phyloP scores from a whole-genome alignment of 2,797 vertebrate genomes.

The Serranus cabrilla region DNA sequence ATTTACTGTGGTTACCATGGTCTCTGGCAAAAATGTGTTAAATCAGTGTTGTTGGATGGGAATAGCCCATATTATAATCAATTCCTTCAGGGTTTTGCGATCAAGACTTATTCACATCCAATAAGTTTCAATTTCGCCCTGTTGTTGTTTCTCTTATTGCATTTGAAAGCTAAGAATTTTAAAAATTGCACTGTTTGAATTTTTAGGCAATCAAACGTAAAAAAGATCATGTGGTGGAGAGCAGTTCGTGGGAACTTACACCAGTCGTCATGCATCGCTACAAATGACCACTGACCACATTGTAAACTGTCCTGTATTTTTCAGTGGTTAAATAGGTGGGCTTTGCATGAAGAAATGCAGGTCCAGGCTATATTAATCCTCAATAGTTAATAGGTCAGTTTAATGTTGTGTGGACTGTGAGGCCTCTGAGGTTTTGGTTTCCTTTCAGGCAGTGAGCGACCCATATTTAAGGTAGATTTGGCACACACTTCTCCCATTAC shows the following conservation, averaged over 20 bases:
- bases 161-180: neutral
- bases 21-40: slow-evolving; percentile 24
- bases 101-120: neutral
- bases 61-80: slow-evolving; percentile 12
- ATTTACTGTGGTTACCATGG: slow-evolving; percentile 28
- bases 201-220: neutral
- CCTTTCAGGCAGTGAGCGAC: slow-evolving; percentile 27
- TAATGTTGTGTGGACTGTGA: slow-evolving; percentile 12
- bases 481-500: slow-evolving; percentile 66
- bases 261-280: neutral
- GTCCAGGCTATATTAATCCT: slow-evolving; percentile 2
- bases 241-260: slow-evolving; percentile 1
- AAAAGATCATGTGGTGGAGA: neutral
- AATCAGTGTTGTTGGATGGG: slow-evolving; percentile 11
- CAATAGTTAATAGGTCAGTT: slow-evolving; percentile 7
- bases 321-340: neutral
- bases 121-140: neutral
- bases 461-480: slow-evolving; percentile 48
- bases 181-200: neutral
- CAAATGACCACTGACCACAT: slow-evolving; percentile 1
- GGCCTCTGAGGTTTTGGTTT: slow-evolving; percentile 31
- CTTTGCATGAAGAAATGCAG: neutral
- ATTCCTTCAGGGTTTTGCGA: slow-evolving; percentile 16
- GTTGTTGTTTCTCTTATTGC: neutral
- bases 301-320: slow-evolving; percentile 1